Evolutionary conservation across 30 jellyfish, hydroid and myxozoan genomes (phyloP).

Genomic region (Phacellophora camtschatica): DNA sequence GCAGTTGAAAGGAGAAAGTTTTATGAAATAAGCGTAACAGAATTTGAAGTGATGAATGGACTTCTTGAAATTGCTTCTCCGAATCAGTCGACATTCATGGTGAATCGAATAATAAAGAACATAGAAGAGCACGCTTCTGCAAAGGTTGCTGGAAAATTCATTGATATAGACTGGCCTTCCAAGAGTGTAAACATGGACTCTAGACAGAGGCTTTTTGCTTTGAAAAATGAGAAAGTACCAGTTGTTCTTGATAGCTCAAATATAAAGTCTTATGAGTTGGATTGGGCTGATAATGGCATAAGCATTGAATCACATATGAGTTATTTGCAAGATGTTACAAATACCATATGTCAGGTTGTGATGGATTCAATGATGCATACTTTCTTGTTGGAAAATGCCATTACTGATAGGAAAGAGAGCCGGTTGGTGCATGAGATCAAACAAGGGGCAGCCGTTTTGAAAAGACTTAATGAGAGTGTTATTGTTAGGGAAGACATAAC

Average conservation of each 20-base stretch:
- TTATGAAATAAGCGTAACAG: slow-evolving; percentile 39
- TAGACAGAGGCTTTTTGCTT: not conserved
- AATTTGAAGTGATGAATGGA: slow-evolving; percentile 17
- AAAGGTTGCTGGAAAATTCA: slow-evolving; percentile 14
- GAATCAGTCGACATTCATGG: slow-evolving; percentile 1
- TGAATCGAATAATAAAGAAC: not conserved
- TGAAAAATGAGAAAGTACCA: slow-evolving; percentile 17
- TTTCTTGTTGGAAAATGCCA: not conserved
- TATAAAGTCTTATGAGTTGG: not conserved
- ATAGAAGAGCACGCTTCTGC: not conserved
- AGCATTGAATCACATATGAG: not conserved
- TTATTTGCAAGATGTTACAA: slow-evolving; percentile 22
- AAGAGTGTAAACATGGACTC: slow-evolving; percentile 3
- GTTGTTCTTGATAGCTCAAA: not conserved
- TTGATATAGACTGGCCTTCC: slow-evolving; percentile 32
- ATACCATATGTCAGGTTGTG: slow-evolving; percentile 8
- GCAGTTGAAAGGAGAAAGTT: slow-evolving; percentile 1
- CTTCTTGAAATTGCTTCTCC: not conserved
- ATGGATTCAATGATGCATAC: not conserved
- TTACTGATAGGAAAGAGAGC: not conserved
- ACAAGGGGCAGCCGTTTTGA: not conserved
- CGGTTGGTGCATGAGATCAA: not conserved
- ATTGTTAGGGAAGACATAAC: not conserved
- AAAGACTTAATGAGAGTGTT: not conserved
- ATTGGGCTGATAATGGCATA: slow-evolving; percentile 15